Evolutionary conservation across 2,888 invertebrate species (phyloP), one percentile per base, ranked within the genome.

Genomic region (Cephus spinipes): DNA sequence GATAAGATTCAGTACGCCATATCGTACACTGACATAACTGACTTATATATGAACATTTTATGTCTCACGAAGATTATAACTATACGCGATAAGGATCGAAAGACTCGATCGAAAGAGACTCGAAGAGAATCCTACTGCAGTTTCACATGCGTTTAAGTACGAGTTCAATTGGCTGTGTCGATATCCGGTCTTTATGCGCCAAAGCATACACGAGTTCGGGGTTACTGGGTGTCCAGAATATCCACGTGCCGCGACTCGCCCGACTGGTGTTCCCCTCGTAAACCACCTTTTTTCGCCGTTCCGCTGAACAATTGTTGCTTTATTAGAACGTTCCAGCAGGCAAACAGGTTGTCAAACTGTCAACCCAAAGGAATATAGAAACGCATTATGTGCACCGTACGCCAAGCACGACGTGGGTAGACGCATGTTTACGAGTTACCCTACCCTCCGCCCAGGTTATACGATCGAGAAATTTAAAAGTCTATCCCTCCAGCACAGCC

Each of bases 161-260:
- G 80, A 85, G 85, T 85, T 85, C 83, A 85, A 84, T 84, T 81
- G 85, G 79, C 81, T 82, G 85, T 85, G 81, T 84, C 85, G 83
- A 71, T 82, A 84, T 85, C 85, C 85, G 85, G 83, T 73, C 68
- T 81, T 81, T 75, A 69, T 79, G 78, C 73, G 55, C 68, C 69
- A 23, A 55, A 55, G 23, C 2, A 23, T 55, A 1, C 23, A 55
- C 9, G 15, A 55, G 23, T 55, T 55, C 55, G 55, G 55, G 55
- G 9, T 23, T 55, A 55, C 55, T 9, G 55, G 23, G 55, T 55
- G 55, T 55, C 55, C 9, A 55, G 23, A 9, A 55, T 23, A 55
- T 55, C 31, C 71, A 33, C 71, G 33, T 31, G 71, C 71, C 4
- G 9, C 2, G 30, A 4, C 31, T 71, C 71, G 31, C 71, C 23